Evolutionary conservation across 1,140 invertebrate species (phyloP).

Genomic region (Rhysida immarginata): DNA sequence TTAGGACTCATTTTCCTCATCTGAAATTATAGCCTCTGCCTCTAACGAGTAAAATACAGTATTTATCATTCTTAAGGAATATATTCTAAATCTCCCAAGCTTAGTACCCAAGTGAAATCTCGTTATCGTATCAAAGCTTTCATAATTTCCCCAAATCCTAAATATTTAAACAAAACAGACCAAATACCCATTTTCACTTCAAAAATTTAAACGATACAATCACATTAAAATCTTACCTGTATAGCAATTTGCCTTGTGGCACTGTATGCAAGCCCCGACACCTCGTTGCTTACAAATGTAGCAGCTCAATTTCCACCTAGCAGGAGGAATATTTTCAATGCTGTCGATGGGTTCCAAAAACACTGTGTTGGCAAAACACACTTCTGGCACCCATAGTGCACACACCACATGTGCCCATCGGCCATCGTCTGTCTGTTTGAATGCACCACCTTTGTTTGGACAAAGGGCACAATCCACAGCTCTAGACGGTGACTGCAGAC

Average conservation of each 20-base stretch:
- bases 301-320: slow-evolving; percentile 86
- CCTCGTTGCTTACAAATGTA: slow-evolving; percentile 91
- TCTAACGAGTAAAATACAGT: too few relatives aligned
- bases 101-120: too few relatives aligned
- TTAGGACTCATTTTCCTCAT: not conserved
- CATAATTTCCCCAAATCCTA: too few relatives aligned
- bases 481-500: slow-evolving; percentile 85
- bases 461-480: slow-evolving; percentile 94
- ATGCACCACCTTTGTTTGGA: slow-evolving; percentile 94
- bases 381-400: slow-evolving; percentile 97
- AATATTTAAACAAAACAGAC: too few relatives aligned
- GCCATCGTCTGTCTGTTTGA: slow-evolving; percentile 92
- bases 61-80: too few relatives aligned
- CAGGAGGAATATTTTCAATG: slow-evolving; percentile 85
- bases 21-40: too few relatives aligned
- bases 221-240: slow-evolving; percentile 35
- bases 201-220: too few relatives aligned
- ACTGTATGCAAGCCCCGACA: slow-evolving; percentile 94
- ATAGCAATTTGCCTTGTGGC: slow-evolving; percentile 90
- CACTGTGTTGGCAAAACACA: slow-evolving; percentile 90
- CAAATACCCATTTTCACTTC: too few relatives aligned
- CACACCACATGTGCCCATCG: slow-evolving; percentile 98
- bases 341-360: slow-evolving; percentile 96
- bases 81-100: too few relatives aligned
- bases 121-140: too few relatives aligned